Base-by-base conservation (phyloP, 2,113 vertebrate species). In the Myrmophylax atrothorax region DNA sequence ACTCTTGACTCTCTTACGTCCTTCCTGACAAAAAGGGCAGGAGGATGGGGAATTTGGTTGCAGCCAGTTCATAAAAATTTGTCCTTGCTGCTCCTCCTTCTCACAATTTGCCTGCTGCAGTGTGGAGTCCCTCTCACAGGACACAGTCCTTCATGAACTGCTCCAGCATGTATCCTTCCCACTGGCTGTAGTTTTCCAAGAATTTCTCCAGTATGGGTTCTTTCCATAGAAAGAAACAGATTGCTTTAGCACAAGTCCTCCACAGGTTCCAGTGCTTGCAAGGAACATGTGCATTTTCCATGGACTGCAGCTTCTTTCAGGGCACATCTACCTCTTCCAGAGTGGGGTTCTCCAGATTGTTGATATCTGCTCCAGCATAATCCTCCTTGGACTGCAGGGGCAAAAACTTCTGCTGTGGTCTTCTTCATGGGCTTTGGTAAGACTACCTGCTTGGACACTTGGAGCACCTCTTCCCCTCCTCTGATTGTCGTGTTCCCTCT, bases 261-360 rank as follows among this genome's bases (percentile, higher is more conserved):
- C 28, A 33, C 8, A 67, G 46, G 8, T 7, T 67, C 4, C 22
- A 26, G 59, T 8, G 29, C 35, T 42, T 55, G 16, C 19, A 74
- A 53, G 26, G 44, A 58, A 4, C 14, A 15, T 3, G 15, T 12
- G n/a, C 31, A 8, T 2, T 42, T 5, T 53, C 17, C 15, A 12
- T 24, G 24, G 31, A 22, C 38, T 53, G 20, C 20, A 68, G 18
- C 14, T 74, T 78, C 28, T 42, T 72, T 59, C 28, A 55, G 38
- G 14, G 13, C 20, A 38, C 12, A 35, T 44, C 3, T 15, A 8
- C 28, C 12, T 67, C 23, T 20, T 59, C 19, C 18, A 15, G 4
- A 9, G 8, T 25, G 37, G 14, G 5, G 9, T 28, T 3, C 10
- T 50, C 33, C 47, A 38, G 3, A 18, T 3, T 3, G 8, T 7